These are phyloP conservation scores for Arremon aurantiirostris DNA, from an alignment of 2,797 vertebrate genomes.

Conservation along the genomic window DNA sequence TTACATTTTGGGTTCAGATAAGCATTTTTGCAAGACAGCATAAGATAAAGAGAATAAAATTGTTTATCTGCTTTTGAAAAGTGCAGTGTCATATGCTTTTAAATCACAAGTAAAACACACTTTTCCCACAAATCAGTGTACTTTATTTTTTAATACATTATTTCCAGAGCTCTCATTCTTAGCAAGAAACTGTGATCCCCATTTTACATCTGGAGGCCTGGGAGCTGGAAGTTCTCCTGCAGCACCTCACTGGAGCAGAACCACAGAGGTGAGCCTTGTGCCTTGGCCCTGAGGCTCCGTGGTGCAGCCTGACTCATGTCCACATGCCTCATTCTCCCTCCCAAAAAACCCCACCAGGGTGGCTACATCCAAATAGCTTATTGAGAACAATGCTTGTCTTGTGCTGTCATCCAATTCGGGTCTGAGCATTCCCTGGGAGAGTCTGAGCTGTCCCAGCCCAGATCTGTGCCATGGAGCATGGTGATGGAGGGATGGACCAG, in stretches of 20 bases:
- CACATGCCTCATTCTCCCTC: constrained; percentile 8
- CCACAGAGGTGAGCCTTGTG: background rate
- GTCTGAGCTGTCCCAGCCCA: background rate
- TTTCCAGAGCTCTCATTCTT: background rate
- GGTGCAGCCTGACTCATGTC: constrained; percentile 41
- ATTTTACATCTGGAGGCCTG: background rate
- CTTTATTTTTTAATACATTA: background rate
- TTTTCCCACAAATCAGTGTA: background rate
- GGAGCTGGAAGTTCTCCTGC: background rate
- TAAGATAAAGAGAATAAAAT: background rate
- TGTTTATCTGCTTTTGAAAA: background rate
- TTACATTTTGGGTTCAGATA: background rate
- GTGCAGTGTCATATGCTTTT: background rate
- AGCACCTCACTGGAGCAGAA: background rate
- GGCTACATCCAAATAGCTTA: background rate
- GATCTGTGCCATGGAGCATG: accelerated
- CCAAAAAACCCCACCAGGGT: background rate
- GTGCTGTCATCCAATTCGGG: background rate
- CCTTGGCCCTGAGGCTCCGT: background rate
- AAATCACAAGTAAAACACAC: background rate
- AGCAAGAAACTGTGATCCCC: background rate
- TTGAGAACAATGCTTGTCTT: background rate
- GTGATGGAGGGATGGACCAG: accelerated
- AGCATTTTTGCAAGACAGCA: background rate
- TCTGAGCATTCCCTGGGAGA: background rate